Evolutionary conservation across 2,888 invertebrate genomes (phyloP).

Genomic region (Temnothorax rugatulus): DNA sequence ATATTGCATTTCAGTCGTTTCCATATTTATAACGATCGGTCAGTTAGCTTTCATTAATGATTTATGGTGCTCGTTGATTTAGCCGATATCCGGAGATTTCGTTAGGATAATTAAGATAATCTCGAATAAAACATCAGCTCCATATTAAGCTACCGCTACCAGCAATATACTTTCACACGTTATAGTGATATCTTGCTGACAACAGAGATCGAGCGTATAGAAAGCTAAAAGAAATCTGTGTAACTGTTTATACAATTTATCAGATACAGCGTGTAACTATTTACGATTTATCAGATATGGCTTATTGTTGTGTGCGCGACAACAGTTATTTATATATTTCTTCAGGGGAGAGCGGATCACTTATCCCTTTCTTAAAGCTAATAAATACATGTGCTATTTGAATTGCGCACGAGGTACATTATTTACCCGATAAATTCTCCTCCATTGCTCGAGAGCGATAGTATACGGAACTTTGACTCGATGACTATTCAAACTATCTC

Average conservation of each 20-base stretch:
- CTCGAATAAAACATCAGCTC: neutral
- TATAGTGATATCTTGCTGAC: neutral
- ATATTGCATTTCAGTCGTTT: neutral
- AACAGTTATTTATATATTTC: neutral
- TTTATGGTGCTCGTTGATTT: neutral
- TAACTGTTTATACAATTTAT: neutral
- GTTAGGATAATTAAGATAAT: neutral
- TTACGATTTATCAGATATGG: neutral
- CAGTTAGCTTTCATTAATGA: neutral
- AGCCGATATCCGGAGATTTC: neutral
- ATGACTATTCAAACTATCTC: slow-evolving; percentile 10
- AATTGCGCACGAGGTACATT: neutral
- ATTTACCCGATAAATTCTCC: slow-evolving; percentile 30
- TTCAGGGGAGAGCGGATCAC: neutral
- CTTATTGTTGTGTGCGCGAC: neutral
- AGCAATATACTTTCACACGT: neutral
- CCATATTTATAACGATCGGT: neutral
- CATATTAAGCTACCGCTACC: neutral
- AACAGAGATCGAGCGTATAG: neutral
- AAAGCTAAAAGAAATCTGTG: neutral
- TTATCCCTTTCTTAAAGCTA: slow-evolving; percentile 7
- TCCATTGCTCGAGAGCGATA: slow-evolving; percentile 20
- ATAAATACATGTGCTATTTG: slow-evolving; percentile 1
- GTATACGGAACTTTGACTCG: slow-evolving; percentile 14
- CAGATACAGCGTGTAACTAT: neutral